Evolutionary conservation across 1,140 invertebrate genomes (phyloP).

Genomic region (Drosophila chauvacae): DNA sequence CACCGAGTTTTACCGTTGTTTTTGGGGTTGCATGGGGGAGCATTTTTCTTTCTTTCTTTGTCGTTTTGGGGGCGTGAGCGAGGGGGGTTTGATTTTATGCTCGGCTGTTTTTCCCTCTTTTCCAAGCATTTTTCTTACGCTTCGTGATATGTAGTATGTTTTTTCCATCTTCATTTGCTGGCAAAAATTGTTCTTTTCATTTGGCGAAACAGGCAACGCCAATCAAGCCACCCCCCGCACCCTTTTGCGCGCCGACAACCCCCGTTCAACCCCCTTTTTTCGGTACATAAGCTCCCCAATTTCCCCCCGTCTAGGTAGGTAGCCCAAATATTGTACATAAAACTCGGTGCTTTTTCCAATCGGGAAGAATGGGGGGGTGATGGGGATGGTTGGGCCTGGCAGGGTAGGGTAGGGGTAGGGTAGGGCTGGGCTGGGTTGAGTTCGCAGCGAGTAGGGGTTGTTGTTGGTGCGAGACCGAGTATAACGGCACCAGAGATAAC

Average conservation of each 20-base stretch:
- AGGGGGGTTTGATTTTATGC: conserved; percentile 32
- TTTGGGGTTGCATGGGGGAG: conserved; percentile 30
- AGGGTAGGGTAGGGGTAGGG: background rate
- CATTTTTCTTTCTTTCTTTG: conserved; percentile 4
- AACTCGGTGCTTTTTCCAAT: conserved; percentile 36
- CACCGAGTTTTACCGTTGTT: conserved; percentile 5
- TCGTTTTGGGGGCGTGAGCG: background rate
- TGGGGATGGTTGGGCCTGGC: background rate
- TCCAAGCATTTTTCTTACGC: conserved; percentile 46
- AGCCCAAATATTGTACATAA: conserved; percentile 66
- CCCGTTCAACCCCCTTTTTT: conserved; percentile 11
- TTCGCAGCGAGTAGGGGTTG: conserved; percentile 21
- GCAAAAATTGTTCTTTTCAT: conserved; percentile 71
- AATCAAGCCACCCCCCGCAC: conserved; percentile 51
- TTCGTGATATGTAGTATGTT: conserved; percentile 22
- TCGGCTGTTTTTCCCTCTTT: conserved; percentile 38
- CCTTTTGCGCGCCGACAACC: background rate
- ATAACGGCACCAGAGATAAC: conserved; percentile 57
- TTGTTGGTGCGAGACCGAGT: conserved; percentile 18
- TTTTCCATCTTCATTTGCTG: conserved; percentile 70
- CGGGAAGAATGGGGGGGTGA: background rate
- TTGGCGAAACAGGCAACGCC: conserved; percentile 63
- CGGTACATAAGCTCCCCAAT: conserved; percentile 45
- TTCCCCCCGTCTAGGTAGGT: conserved; percentile 4
- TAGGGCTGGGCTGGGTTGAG: background rate